phyloP scores from a whole-genome alignment of 2,888 invertebrate genomes.

The Hermaeophaga mercurialis region DNA sequence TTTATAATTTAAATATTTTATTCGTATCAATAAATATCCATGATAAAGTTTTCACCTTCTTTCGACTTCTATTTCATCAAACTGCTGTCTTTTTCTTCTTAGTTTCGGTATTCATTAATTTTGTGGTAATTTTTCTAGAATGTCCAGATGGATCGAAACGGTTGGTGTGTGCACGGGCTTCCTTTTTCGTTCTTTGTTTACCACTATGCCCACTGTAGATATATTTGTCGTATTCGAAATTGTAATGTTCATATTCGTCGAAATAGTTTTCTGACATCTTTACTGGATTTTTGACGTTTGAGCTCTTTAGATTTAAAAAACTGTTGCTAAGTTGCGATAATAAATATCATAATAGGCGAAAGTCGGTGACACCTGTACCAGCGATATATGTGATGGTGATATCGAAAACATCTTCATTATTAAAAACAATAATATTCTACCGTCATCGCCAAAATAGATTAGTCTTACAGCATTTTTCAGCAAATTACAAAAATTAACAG shows the following conservation, averaged over 20 bases:
- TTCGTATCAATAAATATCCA: too few species aligned
- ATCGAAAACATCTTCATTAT: too few species aligned
- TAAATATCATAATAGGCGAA: too few species aligned
- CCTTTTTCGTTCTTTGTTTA: constrained; percentile 88
- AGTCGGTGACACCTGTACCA: too few species aligned
- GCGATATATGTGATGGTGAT: too few species aligned
- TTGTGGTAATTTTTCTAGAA: constrained; percentile 88
- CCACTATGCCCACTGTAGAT: constrained; percentile 86
- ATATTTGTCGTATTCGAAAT: constrained; percentile 91
- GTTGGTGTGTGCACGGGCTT: constrained; percentile 86
- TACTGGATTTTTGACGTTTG: constrained; percentile 4
- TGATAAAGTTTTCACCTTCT: too few species aligned
- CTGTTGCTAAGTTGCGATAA: neutral
- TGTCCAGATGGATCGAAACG: constrained; percentile 92
- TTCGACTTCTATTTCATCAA: neutral
- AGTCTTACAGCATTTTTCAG: too few species aligned
- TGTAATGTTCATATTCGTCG: constrained; percentile 94
- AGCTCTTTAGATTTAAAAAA: too few species aligned
- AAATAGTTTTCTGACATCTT: constrained; percentile 83
- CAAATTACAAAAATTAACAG: too few species aligned
- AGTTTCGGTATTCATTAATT: constrained; percentile 81
- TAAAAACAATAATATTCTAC: too few species aligned
- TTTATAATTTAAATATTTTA: too few species aligned
- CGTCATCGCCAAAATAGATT: too few species aligned
- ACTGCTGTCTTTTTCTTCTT: constrained; percentile 66